phyloP scores from a whole-genome alignment of 2,113 vertebrate genomes.

The Scortum barcoo region DNA sequence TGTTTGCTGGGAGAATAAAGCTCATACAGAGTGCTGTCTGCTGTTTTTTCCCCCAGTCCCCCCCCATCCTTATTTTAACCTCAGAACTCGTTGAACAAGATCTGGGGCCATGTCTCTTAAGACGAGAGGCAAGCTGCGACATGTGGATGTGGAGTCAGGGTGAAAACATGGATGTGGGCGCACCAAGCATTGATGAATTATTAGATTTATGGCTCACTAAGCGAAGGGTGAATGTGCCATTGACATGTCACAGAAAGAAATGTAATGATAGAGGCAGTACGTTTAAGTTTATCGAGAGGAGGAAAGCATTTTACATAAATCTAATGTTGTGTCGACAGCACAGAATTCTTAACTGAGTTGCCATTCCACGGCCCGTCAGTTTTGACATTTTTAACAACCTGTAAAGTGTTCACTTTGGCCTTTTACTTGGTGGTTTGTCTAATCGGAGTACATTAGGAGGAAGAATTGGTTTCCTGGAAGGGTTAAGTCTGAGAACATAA shows the following conservation, averaged over 20 bases:
- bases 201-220: constrained; percentile 60
- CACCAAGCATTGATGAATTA: constrained; percentile 29
- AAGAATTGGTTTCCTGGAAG: constrained; percentile 4
- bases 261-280: constrained; percentile 20
- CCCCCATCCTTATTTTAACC: constrained; percentile 42
- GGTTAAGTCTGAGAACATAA: not conserved
- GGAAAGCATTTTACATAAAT: not conserved
- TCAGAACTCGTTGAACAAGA: constrained; percentile 79
- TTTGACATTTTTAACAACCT: not conserved
- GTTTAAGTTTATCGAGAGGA: not conserved
- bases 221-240: constrained; percentile 11
- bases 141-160: constrained; percentile 57
- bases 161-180: constrained; percentile 48
- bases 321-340: not conserved
- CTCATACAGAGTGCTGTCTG: constrained; percentile 15
- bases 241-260: constrained; percentile 46
- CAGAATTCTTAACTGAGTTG: not conserved
- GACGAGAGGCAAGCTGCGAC: constrained; percentile 73
- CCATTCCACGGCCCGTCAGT: not conserved
- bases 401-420: not conserved
- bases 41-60: constrained; percentile 39
- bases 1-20: constrained; percentile 14
- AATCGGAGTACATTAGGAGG: not conserved
- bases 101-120: constrained; percentile 45
- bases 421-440: not conserved